A percentile compares a stretch with the other conserved stretches of the same genome.
Conservation (phyloP, 2,888 invertebrate species). For the Shargacucullia verbasci region DNA sequence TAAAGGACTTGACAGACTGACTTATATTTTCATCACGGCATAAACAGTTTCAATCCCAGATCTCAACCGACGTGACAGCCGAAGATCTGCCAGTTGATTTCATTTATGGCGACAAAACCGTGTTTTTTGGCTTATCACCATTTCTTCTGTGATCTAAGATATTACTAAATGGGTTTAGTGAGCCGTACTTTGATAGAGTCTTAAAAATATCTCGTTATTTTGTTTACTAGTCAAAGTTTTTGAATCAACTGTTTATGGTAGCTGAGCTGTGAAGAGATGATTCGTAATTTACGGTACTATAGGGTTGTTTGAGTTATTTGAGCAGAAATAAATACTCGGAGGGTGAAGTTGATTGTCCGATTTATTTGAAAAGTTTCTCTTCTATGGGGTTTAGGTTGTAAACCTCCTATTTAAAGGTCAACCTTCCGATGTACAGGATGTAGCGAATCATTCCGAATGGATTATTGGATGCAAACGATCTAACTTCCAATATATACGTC, state of each 20-base stretch:
- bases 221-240: conserved; percentile 44
- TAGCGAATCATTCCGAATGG: too few relatives aligned
- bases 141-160: background rate
- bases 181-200: conserved; percentile 12
- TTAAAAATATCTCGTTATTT: conserved; percentile 31
- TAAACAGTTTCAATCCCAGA: too few relatives aligned
- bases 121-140: background rate
- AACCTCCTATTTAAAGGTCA: too few relatives aligned
- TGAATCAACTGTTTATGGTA: conserved; percentile 29
- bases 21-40: too few relatives aligned
- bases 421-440: too few relatives aligned
- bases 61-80: too few relatives aligned
- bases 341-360: conserved; percentile 7
- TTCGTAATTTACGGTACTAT: conserved; percentile 19
- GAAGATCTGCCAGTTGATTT: too few relatives aligned
- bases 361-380: conserved; percentile 20
- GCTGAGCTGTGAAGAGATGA: conserved; percentile 3
- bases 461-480: too few relatives aligned
- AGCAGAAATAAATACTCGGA: conserved; percentile 8
- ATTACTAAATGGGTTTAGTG: conserved; percentile 5
- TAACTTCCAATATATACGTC: too few relatives aligned
- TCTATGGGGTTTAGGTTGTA: background rate
- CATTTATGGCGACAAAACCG: too few relatives aligned
- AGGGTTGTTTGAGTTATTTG: conserved; percentile 11
- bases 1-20: too few relatives aligned